A percentile compares a stretch with the other conserved stretches of the same genome.
Evolutionary conservation across 2,888 invertebrate species (phyloP).

Genomic region (Nasonia oneida): DNA sequence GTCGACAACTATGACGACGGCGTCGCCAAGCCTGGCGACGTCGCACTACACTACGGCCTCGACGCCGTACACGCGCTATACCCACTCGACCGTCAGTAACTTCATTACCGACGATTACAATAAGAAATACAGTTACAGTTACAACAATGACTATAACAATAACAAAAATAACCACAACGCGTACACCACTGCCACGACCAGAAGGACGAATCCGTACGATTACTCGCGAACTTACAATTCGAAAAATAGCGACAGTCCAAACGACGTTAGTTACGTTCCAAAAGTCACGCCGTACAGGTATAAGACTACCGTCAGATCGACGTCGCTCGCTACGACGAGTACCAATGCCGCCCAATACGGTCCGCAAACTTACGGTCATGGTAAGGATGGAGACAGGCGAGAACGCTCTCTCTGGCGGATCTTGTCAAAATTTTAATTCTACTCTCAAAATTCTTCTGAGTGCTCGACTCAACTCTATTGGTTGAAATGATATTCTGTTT

Average conservation of each 20-base stretch:
- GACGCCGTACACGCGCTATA: conserved; percentile 68
- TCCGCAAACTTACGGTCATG: conserved; percentile 73
- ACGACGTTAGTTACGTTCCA: conserved; percentile 71
- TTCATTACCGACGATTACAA: conserved; percentile 68
- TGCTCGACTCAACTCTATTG: background rate
- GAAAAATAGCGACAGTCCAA: conserved; percentile 70
- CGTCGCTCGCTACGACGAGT: conserved; percentile 68
- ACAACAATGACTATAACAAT: conserved; percentile 62
- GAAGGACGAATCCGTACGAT: conserved; percentile 66
- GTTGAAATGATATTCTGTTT: background rate
- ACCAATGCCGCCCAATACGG: conserved; percentile 72
- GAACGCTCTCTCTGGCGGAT: background rate
- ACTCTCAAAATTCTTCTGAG: conserved; percentile 23
- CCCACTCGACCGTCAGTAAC: conserved; percentile 70
- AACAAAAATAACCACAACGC: conserved; percentile 60
- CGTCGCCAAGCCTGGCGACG: conserved; percentile 65
- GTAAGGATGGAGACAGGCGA: conserved; percentile 70
- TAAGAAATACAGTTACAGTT: conserved; percentile 63
- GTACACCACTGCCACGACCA: conserved; percentile 66
- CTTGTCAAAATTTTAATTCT: background rate
- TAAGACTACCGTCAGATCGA: conserved; percentile 70
- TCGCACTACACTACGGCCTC: conserved; percentile 65
- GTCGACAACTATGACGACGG: conserved; percentile 62
- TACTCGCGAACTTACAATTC: conserved; percentile 64
- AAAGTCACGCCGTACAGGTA: conserved; percentile 75